A percentile compares a stretch with the other conserved stretches of the same genome.
These are phyloP conservation scores for Anaspis maculata DNA, from an alignment of 2,888 invertebrate genomes.

Conservation along the genomic window DNA sequence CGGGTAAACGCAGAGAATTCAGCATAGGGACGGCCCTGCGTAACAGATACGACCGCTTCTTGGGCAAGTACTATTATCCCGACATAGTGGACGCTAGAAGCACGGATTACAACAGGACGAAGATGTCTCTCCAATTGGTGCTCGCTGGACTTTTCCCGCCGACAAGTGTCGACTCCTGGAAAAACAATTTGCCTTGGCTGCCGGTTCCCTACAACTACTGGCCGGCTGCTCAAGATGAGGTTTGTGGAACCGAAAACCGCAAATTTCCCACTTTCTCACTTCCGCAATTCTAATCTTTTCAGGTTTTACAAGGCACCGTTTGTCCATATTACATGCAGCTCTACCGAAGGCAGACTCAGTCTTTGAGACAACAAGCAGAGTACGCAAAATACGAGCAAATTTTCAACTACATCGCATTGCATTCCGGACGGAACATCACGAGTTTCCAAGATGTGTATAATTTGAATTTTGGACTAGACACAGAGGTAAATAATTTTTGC, in stretches of 20 bases:
- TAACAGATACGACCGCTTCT: slow-evolving; percentile 50
- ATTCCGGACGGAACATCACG: slow-evolving; percentile 46
- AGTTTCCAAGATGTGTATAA: slow-evolving; percentile 51
- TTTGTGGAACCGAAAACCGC: slow-evolving; percentile 2
- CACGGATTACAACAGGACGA: slow-evolving; percentile 60
- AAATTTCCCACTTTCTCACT: slow-evolving; percentile 8
- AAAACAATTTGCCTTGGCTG: slow-evolving; percentile 54
- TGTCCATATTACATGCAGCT: slow-evolving; percentile 23
- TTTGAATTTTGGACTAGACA: slow-evolving; percentile 51
- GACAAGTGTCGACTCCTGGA: slow-evolving; percentile 47
- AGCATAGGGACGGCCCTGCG: slow-evolving; percentile 54
- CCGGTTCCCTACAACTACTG: slow-evolving; percentile 65
- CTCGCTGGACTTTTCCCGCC: slow-evolving; percentile 63
- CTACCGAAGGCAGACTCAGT: slow-evolving; percentile 16
- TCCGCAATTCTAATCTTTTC: no score
- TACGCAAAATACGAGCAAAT: slow-evolving; percentile 42
- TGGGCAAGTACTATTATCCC: slow-evolving; percentile 50
- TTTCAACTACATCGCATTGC: slow-evolving; percentile 43
- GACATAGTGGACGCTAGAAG: slow-evolving; percentile 52
- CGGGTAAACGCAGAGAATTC: slow-evolving; percentile 37
- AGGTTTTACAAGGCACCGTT: slow-evolving; percentile 17
- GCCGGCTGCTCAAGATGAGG: slow-evolving; percentile 32
- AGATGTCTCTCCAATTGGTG: slow-evolving; percentile 34
- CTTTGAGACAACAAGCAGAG: slow-evolving; percentile 39
- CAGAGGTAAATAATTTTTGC: no score